phyloP scores from a whole-genome alignment of 2,888 invertebrate species.

The Folsomia manolachei region DNA sequence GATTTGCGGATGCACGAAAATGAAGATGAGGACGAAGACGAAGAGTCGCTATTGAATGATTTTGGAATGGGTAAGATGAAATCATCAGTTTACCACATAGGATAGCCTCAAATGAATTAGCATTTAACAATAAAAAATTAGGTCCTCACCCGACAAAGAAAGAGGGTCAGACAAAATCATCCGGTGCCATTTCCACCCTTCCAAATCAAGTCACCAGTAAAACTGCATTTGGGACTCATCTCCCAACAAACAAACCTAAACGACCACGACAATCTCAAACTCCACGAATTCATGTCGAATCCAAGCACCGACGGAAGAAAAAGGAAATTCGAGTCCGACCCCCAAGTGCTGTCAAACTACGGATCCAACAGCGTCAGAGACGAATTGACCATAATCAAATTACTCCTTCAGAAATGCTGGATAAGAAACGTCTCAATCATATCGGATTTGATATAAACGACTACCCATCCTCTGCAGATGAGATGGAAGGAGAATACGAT shows the following conservation, averaged over 20 bases:
- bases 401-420: neutral
- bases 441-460: neutral
- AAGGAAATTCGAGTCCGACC: neutral
- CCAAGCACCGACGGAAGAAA: neutral
- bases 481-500: conserved; percentile 15
- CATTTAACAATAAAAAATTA: conserved; percentile 22
- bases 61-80: too few relatives aligned
- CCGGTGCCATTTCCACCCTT: too few relatives aligned
- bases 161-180: too few relatives aligned
- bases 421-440: conserved; percentile 16
- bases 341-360: neutral
- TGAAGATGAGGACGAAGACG: conserved; percentile 10
- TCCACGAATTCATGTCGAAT: neutral
- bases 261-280: neutral
- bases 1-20: conserved; percentile 28
- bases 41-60: too few relatives aligned
- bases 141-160: neutral
- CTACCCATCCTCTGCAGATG: neutral
- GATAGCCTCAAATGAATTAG: conserved; percentile 24
- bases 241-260: neutral
- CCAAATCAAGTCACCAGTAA: neutral
- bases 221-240: neutral
- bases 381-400: too few relatives aligned
- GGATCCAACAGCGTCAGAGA: neutral
- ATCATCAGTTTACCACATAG: too few relatives aligned